A percentile compares a stretch with the other conserved stretches of the same genome.
These are phyloP conservation scores for Narcine bancroftii DNA, from an alignment of 2,113 vertebrate species.

Conservation along the genomic window DNA sequence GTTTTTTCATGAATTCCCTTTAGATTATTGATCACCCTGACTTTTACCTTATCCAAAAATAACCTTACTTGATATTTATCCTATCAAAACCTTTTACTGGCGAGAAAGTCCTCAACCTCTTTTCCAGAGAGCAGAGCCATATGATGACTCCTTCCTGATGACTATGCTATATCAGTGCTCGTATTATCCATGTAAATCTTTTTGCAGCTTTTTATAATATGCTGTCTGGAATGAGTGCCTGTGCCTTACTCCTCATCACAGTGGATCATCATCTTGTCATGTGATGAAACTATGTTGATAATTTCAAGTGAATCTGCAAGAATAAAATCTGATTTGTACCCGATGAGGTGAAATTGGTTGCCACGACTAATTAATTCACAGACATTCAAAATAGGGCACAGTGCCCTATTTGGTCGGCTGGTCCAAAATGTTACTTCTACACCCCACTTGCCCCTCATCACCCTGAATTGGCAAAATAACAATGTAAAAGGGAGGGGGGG, in stretches of 20 bases:
- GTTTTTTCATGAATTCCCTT: neutral
- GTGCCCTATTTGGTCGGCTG: too few species aligned
- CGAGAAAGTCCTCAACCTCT: neutral
- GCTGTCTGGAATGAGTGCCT: neutral
- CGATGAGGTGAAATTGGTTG: neutral
- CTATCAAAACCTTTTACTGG: neutral
- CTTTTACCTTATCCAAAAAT: neutral
- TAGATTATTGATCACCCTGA: neutral
- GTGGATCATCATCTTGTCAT: neutral
- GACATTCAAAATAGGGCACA: neutral
- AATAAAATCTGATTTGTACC: neutral
- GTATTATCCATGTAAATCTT: neutral
- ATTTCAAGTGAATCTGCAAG: neutral
- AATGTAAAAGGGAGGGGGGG: neutral
- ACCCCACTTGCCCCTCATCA: neutral
- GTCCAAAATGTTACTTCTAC: too few species aligned
- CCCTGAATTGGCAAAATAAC: neutral
- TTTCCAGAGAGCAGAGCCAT: too few species aligned
- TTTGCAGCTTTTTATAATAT: neutral
- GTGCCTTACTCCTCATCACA: neutral
- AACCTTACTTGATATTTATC: neutral
- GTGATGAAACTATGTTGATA: neutral
- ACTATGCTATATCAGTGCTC: neutral
- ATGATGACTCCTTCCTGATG: neutral
- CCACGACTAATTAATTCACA: neutral